Evolutionary conservation across 1,140 invertebrate species (phyloP).

Genomic region (Meloidogyne hapla): DNA sequence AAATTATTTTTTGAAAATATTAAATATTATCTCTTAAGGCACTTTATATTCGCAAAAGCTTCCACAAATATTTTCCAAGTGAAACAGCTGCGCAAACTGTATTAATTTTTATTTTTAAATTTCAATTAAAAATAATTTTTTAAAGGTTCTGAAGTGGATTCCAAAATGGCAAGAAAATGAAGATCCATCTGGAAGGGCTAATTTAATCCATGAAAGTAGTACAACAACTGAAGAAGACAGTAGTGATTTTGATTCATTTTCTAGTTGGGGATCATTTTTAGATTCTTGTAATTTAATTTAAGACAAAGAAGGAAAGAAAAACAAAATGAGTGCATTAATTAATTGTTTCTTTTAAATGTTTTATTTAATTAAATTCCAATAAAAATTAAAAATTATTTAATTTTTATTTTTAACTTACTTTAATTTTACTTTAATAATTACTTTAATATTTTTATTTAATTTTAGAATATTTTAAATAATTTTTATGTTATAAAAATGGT

Average conservation of each 20-base stretch:
- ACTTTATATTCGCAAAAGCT: slow-evolving; percentile 55
- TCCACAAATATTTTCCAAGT: slow-evolving; percentile 59
- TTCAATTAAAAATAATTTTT: neutral
- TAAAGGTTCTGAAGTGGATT: slow-evolving; percentile 51
- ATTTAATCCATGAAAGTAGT: slow-evolving; percentile 40
- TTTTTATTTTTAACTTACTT: no score
- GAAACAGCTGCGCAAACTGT: slow-evolving; percentile 58
- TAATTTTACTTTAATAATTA: neutral
- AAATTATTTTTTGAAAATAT: neutral
- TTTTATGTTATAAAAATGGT: neutral
- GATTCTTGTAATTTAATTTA: slow-evolving; percentile 3
- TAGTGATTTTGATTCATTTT: neutral
- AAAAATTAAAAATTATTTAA: no score
- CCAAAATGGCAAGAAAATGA: slow-evolving; percentile 63
- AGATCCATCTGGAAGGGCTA: slow-evolving; percentile 56
- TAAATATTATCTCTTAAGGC: slow-evolving; percentile 36
- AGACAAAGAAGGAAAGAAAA: no score
- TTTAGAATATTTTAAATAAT: neutral
- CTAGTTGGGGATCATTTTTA: neutral
- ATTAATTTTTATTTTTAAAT: neutral
- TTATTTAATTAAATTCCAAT: no score
- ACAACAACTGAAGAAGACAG: neutral
- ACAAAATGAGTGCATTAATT: no score
- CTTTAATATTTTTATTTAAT: no score
- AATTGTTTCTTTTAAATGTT: no score